A percentile compares a stretch with the other conserved stretches of the same genome.
Conservation (phyloP, 2,888 invertebrate species). For the Dicroscelio sp. region DNA sequence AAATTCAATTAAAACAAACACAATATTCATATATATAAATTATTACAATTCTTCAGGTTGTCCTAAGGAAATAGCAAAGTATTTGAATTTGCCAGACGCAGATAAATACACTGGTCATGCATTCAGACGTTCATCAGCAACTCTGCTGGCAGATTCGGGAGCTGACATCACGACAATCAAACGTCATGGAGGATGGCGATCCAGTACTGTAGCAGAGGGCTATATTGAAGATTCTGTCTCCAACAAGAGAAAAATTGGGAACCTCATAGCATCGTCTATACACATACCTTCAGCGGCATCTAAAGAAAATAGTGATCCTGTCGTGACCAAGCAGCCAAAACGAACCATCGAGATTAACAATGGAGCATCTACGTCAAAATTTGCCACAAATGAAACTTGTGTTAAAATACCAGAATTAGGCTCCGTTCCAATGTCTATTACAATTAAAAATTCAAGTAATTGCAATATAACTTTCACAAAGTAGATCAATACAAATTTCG, state of each 20-base stretch:
- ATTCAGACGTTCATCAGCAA: neutral
- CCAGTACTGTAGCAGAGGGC: neutral
- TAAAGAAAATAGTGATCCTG: neutral
- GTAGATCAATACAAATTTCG: neutral
- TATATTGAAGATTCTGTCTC: conserved; percentile 3
- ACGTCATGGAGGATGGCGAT: conserved; percentile 7
- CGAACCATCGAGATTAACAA: neutral
- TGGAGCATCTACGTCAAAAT: neutral
- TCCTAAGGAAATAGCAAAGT: neutral
- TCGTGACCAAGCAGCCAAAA: conserved; percentile 3
- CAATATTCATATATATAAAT: neutral
- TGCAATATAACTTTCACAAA: neutral
- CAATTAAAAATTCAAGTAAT: neutral
- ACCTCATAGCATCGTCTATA: neutral
- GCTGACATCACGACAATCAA: conserved; percentile 1
- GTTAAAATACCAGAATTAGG: neutral
- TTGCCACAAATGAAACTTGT: neutral
- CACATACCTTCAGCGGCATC: neutral
- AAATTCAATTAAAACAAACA: no score
- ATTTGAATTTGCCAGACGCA: neutral
- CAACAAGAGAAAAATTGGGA: neutral
- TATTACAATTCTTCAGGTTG: neutral
- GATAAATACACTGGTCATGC: neutral
- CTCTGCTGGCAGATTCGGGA: neutral
- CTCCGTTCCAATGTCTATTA: neutral